These are phyloP conservation scores for Progne subis DNA, from an alignment of 2,113 vertebrate genomes.

Conservation along the genomic window DNA sequence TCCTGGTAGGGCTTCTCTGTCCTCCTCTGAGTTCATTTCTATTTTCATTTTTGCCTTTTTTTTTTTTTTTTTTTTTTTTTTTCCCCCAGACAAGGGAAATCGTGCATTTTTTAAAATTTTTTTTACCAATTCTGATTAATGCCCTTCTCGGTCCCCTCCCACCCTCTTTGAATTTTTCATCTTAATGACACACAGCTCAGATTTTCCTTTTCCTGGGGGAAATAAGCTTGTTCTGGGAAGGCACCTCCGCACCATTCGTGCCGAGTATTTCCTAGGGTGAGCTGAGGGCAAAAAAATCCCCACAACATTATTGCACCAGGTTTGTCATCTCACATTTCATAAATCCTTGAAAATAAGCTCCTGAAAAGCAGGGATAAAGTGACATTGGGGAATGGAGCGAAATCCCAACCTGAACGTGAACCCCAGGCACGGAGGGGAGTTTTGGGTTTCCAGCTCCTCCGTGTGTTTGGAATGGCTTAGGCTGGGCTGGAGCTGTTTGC, in stretches of 20 bases:
- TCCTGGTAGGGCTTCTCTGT: neutral
- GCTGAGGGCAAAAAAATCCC: slow-evolving; percentile 47
- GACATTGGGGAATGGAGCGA: slow-evolving; percentile 41
- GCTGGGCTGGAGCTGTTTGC: slow-evolving; percentile 55
- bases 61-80: neutral
- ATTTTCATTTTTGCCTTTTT: neutral
- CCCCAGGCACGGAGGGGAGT: slow-evolving; percentile 38
- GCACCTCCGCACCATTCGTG: neutral
- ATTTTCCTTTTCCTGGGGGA: slow-evolving; percentile 52
- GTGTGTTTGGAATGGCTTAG: slow-evolving; percentile 58
- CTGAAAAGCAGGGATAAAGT: slow-evolving; percentile 61
- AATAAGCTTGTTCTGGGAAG: slow-evolving; percentile 49
- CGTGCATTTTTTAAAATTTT: neutral
- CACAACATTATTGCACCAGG: slow-evolving; percentile 3
- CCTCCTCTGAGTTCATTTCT: neutral
- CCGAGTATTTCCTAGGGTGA: slow-evolving; percentile 51
- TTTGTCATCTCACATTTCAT: slow-evolving; percentile 68
- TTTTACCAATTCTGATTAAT: slow-evolving; percentile 36
- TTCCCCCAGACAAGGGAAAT: neutral
- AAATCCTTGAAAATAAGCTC: slow-evolving; percentile 70
- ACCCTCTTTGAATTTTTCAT: slow-evolving; percentile 21
- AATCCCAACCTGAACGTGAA: slow-evolving; percentile 40
- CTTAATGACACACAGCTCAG: slow-evolving; percentile 21
- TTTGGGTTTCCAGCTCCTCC: slow-evolving; percentile 42
- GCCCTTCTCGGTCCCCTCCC: neutral